Percentiles rank a stretch among this genome's conserved stretches.
phyloP scores from a whole-genome alignment of 2,888 invertebrate genomes.

The Megamerina dolium region DNA sequence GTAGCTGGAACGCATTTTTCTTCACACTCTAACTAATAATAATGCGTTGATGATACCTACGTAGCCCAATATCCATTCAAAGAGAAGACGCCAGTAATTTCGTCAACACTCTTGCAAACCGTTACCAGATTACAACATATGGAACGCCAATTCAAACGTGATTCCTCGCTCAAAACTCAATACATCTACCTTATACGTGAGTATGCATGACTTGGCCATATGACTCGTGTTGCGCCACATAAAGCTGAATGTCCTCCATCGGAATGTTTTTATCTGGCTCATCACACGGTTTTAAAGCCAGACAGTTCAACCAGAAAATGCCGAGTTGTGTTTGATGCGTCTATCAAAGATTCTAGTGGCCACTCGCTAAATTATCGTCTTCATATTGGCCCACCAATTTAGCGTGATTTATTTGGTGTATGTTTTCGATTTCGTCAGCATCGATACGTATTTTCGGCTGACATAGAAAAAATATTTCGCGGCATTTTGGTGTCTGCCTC shows the following conservation, averaged over 20 bases:
- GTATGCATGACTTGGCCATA: too few relatives aligned
- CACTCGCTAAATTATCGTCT: constrained; percentile 12
- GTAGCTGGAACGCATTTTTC: too few relatives aligned
- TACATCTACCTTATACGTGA: too few relatives aligned
- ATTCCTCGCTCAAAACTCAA: too few relatives aligned
- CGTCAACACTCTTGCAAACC: too few relatives aligned
- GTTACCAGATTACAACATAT: constrained; percentile 2
- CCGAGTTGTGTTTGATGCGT: constrained; percentile 16
- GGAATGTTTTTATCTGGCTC: constrained; percentile 19
- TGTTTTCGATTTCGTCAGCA: constrained; percentile 9
- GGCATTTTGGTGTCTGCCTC: neutral
- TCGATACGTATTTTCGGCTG: constrained; percentile 10
- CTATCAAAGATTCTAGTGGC: constrained; percentile 7
- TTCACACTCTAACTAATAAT: too few relatives aligned
- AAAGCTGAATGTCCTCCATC: constrained; percentile 9
- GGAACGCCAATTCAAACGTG: too few relatives aligned
- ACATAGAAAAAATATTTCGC: constrained; percentile 13
- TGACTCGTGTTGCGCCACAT: constrained; percentile 3
- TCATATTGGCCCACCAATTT: too few relatives aligned
- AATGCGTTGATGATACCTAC: too few relatives aligned
- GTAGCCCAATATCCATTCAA: too few relatives aligned
- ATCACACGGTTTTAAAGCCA: constrained; percentile 21
- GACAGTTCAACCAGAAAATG: constrained; percentile 18
- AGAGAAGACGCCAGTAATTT: too few relatives aligned
- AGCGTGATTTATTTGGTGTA: too few relatives aligned